Evolutionary conservation across 2,113 vertebrate genomes (phyloP), one percentile per base, ranked within the genome.

Genomic region (Oreocharis arfaki): DNA sequence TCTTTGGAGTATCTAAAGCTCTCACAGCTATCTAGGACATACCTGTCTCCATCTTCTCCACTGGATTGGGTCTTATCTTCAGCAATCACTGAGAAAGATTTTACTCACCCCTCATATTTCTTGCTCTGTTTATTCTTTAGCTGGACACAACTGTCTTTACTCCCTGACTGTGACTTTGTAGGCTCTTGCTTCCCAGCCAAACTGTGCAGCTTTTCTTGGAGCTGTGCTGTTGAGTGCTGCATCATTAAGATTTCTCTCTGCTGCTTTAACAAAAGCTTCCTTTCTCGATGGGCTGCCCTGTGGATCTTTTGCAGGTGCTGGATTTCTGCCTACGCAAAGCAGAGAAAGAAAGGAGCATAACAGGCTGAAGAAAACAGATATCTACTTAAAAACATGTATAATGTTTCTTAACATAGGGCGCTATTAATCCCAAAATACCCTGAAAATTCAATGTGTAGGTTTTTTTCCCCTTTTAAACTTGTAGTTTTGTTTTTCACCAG

Each of bases 181-280:
- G 27, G 30, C 75, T 96, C 94, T 6, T n/a, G 73, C 61, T 59
- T 33, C 11, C 10, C n/a, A 47, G 52, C 2, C 28, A 59, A 22
- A 19, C 24, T 33, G 46, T 19, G 44, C 47, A 97, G 93, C 76
- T 96, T 96, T 37, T 86, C 57, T 87, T 86, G 95, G 26, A 97
- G 70, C 5, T 67, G 76, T 8, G 84, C 84, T 13, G 83, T 67
- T 4, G 96, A 94, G 56, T 39, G 91, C 78, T 52, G 96, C 53
- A 97, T 80, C 28, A 80, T 61, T 57, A 97, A 77, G 44, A 97
- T 70, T 74, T 97, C 97, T 68, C 61, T 91, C 68, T 97, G 97
- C 30, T 98, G 97, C 46, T 93, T 95, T 78, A 98, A 88, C 11
- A 98, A 82, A 15, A 98, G 91, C 27, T 94, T 97, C 65, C 97